phyloP scores from a whole-genome alignment of 2,888 invertebrate species.

The Noctuana brunneofusca region DNA sequence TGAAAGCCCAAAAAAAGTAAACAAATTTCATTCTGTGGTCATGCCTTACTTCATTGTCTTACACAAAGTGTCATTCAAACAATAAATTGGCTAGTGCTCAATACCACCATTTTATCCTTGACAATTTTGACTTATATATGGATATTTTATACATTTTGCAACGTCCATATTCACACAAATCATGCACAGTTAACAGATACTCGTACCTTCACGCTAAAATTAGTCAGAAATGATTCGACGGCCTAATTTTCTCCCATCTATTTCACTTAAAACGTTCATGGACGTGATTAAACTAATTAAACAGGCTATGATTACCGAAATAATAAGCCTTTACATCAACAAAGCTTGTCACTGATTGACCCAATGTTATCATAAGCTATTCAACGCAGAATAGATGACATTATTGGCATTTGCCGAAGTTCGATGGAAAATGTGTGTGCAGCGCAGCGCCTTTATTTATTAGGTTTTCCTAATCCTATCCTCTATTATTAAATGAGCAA shows the following conservation, averaged over 20 bases:
- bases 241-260: slow-evolving; percentile 39
- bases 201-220: not conserved
- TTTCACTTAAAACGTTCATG: slow-evolving; percentile 27
- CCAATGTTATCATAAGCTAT: slow-evolving; percentile 27
- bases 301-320: slow-evolving; percentile 29
- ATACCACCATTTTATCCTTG: too few relatives aligned
- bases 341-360: slow-evolving; percentile 26
- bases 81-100: too few relatives aligned
- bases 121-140: too few relatives aligned
- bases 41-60: too few relatives aligned
- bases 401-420: slow-evolving; percentile 20
- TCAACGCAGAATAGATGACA: slow-evolving; percentile 26
- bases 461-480: not conserved
- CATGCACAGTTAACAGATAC: not conserved
- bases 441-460: not conserved
- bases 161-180: not conserved
- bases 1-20: too few relatives aligned
- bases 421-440: slow-evolving; percentile 7
- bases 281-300: slow-evolving; percentile 32
- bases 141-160: not conserved
- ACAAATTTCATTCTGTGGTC: too few relatives aligned
- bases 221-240: slow-evolving; percentile 37
- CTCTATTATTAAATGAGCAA: too few relatives aligned
- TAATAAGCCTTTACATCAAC: slow-evolving; percentile 32
- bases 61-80: too few relatives aligned